Conservation (phyloP, 2,797 vertebrate genomes). For the Xenopus petersii region DNA sequence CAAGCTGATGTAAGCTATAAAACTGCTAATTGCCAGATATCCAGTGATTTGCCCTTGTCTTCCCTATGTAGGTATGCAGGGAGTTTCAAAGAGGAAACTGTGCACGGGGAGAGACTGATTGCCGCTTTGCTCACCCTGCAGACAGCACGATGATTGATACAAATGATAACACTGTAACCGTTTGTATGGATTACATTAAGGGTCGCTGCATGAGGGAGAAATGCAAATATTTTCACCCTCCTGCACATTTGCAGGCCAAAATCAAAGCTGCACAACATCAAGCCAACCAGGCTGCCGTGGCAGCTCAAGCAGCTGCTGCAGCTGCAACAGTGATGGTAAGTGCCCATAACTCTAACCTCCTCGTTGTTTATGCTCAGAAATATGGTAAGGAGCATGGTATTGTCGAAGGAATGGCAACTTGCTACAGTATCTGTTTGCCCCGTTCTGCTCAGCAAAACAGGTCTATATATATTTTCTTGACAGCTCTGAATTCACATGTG, state of each 20-base stretch:
- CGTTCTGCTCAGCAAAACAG: constrained; percentile 29
- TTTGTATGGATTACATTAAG: constrained; percentile 99
- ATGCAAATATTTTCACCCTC: constrained; percentile 99
- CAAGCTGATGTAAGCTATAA: constrained; percentile 47
- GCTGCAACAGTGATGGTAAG: constrained; percentile 82
- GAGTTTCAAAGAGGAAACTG: constrained; percentile 99
- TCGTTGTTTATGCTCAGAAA: constrained; percentile 2
- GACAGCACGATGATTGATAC: constrained; percentile 99
- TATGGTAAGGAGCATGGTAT: background rate
- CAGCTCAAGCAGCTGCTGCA: constrained; percentile 85
- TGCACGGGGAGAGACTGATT: constrained; percentile 95
- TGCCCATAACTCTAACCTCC: constrained; percentile 36
- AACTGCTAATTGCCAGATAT: constrained; percentile 52
- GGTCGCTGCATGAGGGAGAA: constrained; percentile 99
- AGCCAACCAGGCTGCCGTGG: constrained; percentile 88
- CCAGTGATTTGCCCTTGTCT: constrained; percentile 50
- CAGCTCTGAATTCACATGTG: constrained; percentile 10
- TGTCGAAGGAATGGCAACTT: background rate
- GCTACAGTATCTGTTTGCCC: background rate
- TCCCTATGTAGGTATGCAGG: constrained; percentile 84
- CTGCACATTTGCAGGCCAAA: constrained; percentile 99
- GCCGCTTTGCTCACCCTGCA: constrained; percentile 95
- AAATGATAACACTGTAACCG: constrained; percentile 97
- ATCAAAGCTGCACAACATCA: constrained; percentile 97
- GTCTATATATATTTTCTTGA: background rate